Evolutionary conservation across 1,140 invertebrate genomes (phyloP), one percentile per base, ranked within the genome.

Genomic region (Phortica variegata): DNA sequence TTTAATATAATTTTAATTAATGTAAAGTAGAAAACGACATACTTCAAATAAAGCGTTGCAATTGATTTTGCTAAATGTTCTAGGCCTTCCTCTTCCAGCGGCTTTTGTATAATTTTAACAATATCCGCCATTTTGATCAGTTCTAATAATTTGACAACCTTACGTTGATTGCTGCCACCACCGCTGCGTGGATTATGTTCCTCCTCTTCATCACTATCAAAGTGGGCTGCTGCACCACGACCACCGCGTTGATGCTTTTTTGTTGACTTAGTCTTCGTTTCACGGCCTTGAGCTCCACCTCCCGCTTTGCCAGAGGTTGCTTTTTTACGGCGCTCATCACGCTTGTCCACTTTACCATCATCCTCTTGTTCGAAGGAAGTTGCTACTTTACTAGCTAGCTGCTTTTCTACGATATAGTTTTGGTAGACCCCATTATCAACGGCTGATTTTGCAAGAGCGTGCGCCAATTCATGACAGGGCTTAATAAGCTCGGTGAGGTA

Each of bases 191-290:
- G 46, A 19, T 18, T 43, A 21, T 38, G 39, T 10, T 61, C 61
- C 8, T 71, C 63, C 8, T 82, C 81, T 37, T 84, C 81, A 46
- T 88, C 85, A 23, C 83, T 85, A 58, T 87, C 85, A 29, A 80
- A 81, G 46, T 84, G 81, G 63, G 78, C 77, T 43, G 69, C 72
- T 42, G 79, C 79, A 3, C 58, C 76, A 69, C 38, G 71, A 75
- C 77, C 80, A 20, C 76, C 79, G 60, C 75, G 77, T 49, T 78
- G 77, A 70, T 84, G 82, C 63, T 90, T 91, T 65, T 98, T 98
- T 0, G 88, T 89, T 5, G 93, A 88, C 76, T 95, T 96, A 0
- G 91, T 97, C 79, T 96, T 97, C 1, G 93, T 95, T 80, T 98
- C 95, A 44, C 95, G 81, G 1, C 94, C 95, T 78, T 96, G 93